Evolutionary conservation across 2,888 invertebrate species (phyloP), one percentile per base, ranked within the genome.

Genomic region (Argyra leucocephala): DNA sequence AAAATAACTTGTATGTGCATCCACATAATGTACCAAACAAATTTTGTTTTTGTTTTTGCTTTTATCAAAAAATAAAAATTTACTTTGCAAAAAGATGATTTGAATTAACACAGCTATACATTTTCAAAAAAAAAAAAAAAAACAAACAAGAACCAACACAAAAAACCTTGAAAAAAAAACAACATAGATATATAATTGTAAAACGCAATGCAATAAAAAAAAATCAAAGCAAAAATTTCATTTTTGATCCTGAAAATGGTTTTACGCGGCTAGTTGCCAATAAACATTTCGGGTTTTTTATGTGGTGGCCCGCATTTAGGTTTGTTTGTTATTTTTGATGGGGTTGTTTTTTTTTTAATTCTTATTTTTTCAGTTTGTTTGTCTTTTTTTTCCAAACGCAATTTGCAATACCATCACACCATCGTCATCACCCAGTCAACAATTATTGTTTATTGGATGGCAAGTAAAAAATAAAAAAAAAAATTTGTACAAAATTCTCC

Each of bases 191-290:
- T 48, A n/a, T 48, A 15, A 48, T 48, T 48, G 15, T 18, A 48
- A 48, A 48, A 31, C 31, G 31, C 31, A 31, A 10, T n/a, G n/a
- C n/a, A n/a, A n/a, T n/a, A 10, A 48, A 48, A 9, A 6, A 48
- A 48, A 48, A 18, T 15, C 5, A 48, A 31, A 48, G 18, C 2
- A n/a, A 31, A 31, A 31, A 48, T 48, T 48, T 48, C 48, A 48
- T 48, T 48, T 48, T 48, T 48, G 48, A 48, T 48, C 48, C 48
- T 48, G 48, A 48, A 48, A 48, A 48, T 48, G 48, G 48, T 48
- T 48, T 48, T 48, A 48, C 48, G 48, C 48, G 48, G 48, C 48
- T 48, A 48, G 48, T 48, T 48, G 48, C 48, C 48, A 48, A 48
- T 48, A 48, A 48, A 48, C 48, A 48, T 48, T 48, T 48, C 48